Evolutionary conservation across 2,888 invertebrate species (phyloP).

Genomic region (Syrphus vitripennis): DNA sequence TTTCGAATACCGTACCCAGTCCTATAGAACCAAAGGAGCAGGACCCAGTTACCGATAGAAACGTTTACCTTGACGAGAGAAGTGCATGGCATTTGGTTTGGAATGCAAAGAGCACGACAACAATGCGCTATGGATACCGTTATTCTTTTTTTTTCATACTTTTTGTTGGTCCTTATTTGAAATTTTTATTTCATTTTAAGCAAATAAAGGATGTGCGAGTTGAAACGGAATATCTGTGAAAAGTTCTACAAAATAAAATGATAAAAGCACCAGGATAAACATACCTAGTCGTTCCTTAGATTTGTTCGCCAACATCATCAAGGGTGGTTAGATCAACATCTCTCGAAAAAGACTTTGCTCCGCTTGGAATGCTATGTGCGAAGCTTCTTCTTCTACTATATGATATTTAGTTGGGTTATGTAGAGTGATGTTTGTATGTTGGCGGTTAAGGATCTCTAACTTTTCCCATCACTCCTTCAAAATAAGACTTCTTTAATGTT

Average conservation of each 20-base stretch:
- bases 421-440: constrained; percentile 22
- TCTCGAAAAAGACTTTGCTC: constrained; percentile 11
- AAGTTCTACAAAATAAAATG: constrained; percentile 23
- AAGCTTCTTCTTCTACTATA: not conserved
- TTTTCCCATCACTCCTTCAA: constrained; percentile 33
- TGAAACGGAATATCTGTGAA: constrained; percentile 50
- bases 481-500: constrained; percentile 19
- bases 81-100: constrained; percentile 50
- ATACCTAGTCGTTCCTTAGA: constrained; percentile 41
- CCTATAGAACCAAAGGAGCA: not conserved
- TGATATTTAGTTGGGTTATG: not conserved
- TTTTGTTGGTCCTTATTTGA: constrained; percentile 20
- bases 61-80: constrained; percentile 67
- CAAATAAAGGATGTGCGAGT: constrained; percentile 59
- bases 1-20: not conserved
- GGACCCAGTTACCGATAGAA: constrained; percentile 48
- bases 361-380: not conserved
- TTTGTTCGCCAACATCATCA: constrained; percentile 29
- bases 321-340: constrained; percentile 64
- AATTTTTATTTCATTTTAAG: constrained; percentile 36
- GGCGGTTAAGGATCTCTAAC: constrained; percentile 64
- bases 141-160: not conserved
- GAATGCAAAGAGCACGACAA: constrained; percentile 65
- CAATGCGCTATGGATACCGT: constrained; percentile 51
- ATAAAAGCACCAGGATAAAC: constrained; percentile 35